Percentiles rank a stretch among this genome's conserved stretches.
Conservation (phyloP, 2,888 invertebrate species). For the Conus canariensis region DNA sequence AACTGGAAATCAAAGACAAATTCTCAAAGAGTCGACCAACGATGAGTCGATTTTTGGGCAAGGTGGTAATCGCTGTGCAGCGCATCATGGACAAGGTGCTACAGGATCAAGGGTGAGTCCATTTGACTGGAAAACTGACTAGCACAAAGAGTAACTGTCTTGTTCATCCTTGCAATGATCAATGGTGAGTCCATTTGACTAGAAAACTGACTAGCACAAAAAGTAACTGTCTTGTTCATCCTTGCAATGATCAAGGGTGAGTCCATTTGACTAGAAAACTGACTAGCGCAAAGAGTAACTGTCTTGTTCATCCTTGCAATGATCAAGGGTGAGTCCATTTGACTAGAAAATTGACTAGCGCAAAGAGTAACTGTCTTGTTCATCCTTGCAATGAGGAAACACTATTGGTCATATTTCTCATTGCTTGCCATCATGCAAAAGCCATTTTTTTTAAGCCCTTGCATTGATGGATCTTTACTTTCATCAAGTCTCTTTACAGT, state of each 20-base stretch:
- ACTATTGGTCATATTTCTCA: no score
- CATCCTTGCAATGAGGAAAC: conserved; percentile 21
- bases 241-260: conserved; percentile 48
- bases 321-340: conserved; percentile 49
- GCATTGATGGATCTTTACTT: no score
- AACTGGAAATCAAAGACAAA: conserved; percentile 80
- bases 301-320: no score
- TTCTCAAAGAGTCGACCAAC: conserved; percentile 80
- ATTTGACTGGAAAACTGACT: not conserved
- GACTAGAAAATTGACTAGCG: no score
- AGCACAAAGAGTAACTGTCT: no score
- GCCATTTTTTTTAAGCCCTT: no score
- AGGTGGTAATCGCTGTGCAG: conserved; percentile 78
- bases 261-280: not conserved
- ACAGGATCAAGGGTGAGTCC: conserved; percentile 52
- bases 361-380: no score
- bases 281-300: no score
- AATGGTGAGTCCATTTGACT: conserved; percentile 40
- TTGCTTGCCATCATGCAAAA: no score
- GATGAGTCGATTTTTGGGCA: conserved; percentile 79
- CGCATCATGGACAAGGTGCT: conserved; percentile 74
- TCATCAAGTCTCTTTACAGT: no score
- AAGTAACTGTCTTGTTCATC: no score
- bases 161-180: conserved; percentile 36
- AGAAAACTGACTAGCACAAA: no score